Percentiles rank a stretch among this genome's conserved stretches.
These are phyloP conservation scores for Brienomyrus longianalis DNA, from an alignment of 2,113 vertebrate genomes.

Conservation along the genomic window DNA sequence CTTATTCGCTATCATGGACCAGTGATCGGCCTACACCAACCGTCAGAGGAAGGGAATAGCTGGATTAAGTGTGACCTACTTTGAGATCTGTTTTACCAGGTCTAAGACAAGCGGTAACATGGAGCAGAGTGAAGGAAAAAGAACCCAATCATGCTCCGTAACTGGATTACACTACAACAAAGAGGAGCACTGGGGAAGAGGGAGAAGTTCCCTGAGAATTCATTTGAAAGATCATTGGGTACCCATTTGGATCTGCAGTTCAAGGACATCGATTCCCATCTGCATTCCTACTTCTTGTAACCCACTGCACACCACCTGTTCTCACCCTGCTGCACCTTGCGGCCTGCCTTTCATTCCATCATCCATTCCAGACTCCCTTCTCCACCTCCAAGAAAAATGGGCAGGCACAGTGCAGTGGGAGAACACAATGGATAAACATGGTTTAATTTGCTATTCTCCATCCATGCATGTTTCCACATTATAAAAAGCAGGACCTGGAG, in stretches of 20 bases:
- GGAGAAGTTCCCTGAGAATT: background rate
- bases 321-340: background rate
- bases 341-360: background rate
- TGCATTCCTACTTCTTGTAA: background rate
- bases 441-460: background rate
- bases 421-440: background rate
- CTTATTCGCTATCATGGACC: background rate
- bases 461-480: background rate
- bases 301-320: background rate
- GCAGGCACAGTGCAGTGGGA: background rate
- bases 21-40: background rate
- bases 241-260: background rate
- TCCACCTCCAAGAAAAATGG: background rate
- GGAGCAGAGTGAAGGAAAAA: background rate
- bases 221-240: background rate
- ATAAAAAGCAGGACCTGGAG: background rate
- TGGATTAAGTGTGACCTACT: background rate
- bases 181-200: background rate
- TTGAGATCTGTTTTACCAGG: background rate
- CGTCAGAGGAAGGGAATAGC: background rate
- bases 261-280: background rate
- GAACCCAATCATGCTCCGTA: background rate
- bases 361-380: background rate
- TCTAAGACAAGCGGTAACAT: background rate
- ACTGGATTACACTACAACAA: background rate